These are phyloP conservation scores for Ammospiza caudacuta DNA, from an alignment of 2,113 vertebrate genomes.

Conservation along the genomic window DNA sequence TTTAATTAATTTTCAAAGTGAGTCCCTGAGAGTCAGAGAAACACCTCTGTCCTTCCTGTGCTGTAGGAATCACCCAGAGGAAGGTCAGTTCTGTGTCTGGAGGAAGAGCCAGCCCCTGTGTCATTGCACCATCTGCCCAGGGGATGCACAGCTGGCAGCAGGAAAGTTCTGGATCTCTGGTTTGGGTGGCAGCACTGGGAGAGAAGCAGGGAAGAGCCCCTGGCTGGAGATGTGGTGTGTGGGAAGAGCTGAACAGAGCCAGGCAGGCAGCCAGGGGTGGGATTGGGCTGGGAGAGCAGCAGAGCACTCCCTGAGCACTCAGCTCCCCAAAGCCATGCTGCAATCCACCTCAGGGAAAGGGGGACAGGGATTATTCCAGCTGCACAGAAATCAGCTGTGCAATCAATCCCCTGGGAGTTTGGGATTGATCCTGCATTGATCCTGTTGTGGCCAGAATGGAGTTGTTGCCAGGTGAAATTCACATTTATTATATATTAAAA, in stretches of 20 bases:
- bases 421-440: background rate
- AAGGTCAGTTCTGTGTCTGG: background rate
- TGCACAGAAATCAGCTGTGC: background rate
- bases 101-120: background rate
- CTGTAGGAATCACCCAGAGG: background rate
- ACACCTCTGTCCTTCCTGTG: fast-evolving
- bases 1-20: background rate
- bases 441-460: background rate
- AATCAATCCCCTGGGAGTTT: background rate
- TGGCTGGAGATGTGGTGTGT: background rate
- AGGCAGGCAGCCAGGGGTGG: background rate
- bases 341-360: background rate
- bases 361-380: background rate
- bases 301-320: fast-evolving
- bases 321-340: background rate
- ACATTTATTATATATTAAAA: background rate
- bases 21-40: background rate
- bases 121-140: fast-evolving
- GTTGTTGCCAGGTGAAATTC: background rate
- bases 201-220: background rate
- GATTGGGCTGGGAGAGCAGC: background rate
- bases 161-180: background rate
- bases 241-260: background rate
- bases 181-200: background rate
- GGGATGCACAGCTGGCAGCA: background rate